phyloP scores from a whole-genome alignment of 2,113 vertebrate species.

The Mionectes macconnelli region DNA sequence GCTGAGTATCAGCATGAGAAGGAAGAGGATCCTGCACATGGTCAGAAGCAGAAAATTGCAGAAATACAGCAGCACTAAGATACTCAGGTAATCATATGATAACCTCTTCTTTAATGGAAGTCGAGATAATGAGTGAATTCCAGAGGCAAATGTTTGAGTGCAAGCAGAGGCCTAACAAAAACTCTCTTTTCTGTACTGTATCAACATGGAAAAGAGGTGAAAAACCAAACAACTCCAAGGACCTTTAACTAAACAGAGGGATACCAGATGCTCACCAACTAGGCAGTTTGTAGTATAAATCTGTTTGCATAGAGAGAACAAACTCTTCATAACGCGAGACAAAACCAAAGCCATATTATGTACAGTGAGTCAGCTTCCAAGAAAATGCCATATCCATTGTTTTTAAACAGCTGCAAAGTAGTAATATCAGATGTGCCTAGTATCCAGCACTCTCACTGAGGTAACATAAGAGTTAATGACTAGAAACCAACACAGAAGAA shows the following conservation, averaged over 20 bases:
- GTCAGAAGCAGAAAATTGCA: neutral
- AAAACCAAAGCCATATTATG: neutral
- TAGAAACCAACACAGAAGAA: neutral
- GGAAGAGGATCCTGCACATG: neutral
- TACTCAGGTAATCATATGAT: neutral
- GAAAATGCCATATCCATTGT: neutral
- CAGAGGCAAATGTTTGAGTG: neutral
- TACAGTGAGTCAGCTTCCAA: neutral
- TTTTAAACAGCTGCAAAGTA: neutral
- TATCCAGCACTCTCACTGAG: neutral
- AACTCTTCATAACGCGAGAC: neutral
- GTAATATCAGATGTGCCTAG: neutral
- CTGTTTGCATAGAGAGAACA: neutral
- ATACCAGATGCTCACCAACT: neutral
- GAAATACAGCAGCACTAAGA: neutral
- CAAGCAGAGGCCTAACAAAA: neutral
- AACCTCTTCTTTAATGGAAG: neutral
- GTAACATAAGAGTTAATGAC: neutral
- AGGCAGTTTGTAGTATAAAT: neutral
- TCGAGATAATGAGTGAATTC: neutral
- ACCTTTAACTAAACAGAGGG: neutral
- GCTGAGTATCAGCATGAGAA: neutral
- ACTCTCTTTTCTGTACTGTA: neutral
- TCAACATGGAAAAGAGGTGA: neutral
- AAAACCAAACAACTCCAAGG: neutral